Evolutionary conservation across 2,888 invertebrate genomes (phyloP), one percentile per base, ranked within the genome.

Genomic region (Nomada fucata): DNA sequence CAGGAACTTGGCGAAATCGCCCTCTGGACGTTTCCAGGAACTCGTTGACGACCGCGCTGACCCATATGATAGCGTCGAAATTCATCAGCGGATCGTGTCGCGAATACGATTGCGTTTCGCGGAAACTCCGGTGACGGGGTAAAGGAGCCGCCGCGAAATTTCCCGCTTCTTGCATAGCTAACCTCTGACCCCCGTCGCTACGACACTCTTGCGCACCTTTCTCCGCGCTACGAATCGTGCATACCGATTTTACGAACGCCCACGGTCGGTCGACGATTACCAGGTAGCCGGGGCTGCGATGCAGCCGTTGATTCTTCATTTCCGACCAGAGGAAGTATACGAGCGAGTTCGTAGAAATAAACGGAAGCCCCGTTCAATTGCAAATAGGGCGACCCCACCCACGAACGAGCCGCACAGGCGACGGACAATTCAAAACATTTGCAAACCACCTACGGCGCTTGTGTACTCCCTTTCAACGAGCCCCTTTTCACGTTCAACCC

Each of bases 341-440:
- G 59, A 57, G 18, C 47, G 47, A 47, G 20, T 81, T 74, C 60
- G 57, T 10, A 9, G 61, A 71, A 82, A 26, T 5, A 23, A 61
- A 57, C 47, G 44, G 23, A 20, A 60, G 20, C n/a, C 50, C 36
- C 10, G 15, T 65, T 23, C 68, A 55, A 67, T 74, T 44, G 23
- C 42, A 79, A 74, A 69, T 69, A 60, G 79, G 47, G 63, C 55
- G 75, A 2, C 75, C 69, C 80, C 81, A 68, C 83, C 83, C 81
- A 77, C 73, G 10, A 64, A n/a, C 36, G 11, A 47, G 18, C 18
- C 5, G 67, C 20, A 10, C 18, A 11, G 59, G 29, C 5, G 29
- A 3, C n/a, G 5, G n/a, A 42, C 65, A 47, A 78, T 83, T 86
- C 60, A 76, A 84, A 86, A 86, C 78, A 85, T 84, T 85, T 80